Conservation (phyloP, 2,113 vertebrate genomes). For the Amphilophus citrinellus region DNA sequence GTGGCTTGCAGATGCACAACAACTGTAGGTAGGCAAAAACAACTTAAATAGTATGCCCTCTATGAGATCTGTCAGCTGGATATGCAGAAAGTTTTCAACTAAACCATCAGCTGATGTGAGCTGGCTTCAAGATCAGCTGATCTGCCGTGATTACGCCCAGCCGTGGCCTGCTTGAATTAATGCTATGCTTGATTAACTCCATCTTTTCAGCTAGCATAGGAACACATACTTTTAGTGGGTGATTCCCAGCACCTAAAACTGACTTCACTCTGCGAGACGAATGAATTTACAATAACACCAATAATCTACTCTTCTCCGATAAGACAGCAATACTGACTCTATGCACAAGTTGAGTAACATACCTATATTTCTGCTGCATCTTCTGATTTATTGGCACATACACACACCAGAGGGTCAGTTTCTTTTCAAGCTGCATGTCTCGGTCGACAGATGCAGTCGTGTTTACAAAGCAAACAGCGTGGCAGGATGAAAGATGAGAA, state of each 20-base stretch:
- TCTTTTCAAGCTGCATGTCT: not conserved
- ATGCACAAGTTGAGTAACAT: not conserved
- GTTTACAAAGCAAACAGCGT: slow-evolving; percentile 25
- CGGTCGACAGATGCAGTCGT: not conserved
- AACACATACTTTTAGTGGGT: not conserved
- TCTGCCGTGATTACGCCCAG: not conserved
- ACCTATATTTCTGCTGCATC: not conserved
- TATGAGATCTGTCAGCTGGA: not conserved
- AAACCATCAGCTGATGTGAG: not conserved
- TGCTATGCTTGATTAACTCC: not conserved
- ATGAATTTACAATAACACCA: not conserved
- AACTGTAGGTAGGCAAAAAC: not conserved
- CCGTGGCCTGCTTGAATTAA: not conserved
- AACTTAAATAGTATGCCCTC: not conserved
- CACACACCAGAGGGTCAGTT: not conserved
- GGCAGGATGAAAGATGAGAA: slow-evolving; percentile 5
- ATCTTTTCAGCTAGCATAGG: not conserved
- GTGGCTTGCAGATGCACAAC: not conserved
- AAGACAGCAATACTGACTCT: not conserved
- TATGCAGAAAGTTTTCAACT: too few relatives aligned
- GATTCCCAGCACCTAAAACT: not conserved
- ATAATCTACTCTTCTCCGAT: not conserved
- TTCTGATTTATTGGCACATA: slow-evolving; percentile 11
- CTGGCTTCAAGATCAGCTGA: not conserved
- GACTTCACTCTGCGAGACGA: too few relatives aligned